Evolutionary conservation across 2,113 vertebrate species (phyloP).

Genomic region (Nestor notabilis): DNA sequence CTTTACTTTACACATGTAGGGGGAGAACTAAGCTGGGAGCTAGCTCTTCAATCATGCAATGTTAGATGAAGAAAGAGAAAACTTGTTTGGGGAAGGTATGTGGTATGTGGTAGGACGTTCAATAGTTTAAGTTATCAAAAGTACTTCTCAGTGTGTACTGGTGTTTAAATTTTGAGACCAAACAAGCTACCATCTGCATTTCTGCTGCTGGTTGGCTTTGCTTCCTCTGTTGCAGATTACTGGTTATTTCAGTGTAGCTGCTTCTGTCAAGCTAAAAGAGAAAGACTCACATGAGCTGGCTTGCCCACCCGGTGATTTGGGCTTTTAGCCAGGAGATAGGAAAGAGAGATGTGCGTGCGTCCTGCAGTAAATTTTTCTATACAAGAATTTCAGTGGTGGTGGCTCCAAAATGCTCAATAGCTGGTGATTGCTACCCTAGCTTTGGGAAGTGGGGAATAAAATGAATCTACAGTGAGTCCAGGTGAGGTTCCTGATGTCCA

Average conservation of each 20-base stretch:
- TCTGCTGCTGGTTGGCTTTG: not conserved
- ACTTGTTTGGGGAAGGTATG: accelerated
- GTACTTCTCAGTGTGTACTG: not conserved
- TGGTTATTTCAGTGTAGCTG: not conserved
- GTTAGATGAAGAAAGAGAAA: not conserved
- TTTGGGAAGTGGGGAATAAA: not conserved
- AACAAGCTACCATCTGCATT: not conserved
- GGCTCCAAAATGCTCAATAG: not conserved
- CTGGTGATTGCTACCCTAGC: not conserved
- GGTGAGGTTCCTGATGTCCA: not conserved
- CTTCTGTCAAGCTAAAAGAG: not conserved
- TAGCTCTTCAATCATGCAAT: not conserved
- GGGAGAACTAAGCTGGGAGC: not conserved
- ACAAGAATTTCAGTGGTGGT: not conserved
- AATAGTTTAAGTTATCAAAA: not conserved
- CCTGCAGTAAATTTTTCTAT: not conserved
- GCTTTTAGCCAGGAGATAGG: not conserved
- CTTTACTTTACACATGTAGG: accelerated
- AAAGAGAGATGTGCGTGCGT: not conserved
- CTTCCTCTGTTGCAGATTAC: not conserved
- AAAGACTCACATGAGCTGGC: not conserved
- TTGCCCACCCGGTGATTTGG: not conserved
- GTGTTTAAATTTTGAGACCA: not conserved
- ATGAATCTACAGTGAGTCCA: not conserved
- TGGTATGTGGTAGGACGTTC: not conserved